Percentiles rank a stretch among this genome's conserved stretches.
phyloP scores from a whole-genome alignment of 2,113 vertebrate genomes.

The Cervus canadensis region DNA sequence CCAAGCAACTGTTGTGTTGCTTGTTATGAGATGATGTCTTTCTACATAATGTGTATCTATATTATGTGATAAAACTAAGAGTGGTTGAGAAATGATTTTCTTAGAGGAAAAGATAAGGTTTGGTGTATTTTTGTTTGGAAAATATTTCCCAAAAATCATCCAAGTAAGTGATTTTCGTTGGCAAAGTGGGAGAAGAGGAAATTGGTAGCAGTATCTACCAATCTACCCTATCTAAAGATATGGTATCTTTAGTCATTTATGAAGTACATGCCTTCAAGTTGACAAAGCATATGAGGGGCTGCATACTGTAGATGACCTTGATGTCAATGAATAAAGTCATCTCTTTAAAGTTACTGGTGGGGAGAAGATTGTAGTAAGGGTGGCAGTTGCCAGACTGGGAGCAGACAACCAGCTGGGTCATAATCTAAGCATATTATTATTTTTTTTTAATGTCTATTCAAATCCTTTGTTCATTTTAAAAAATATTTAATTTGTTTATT shows the following conservation, averaged over 20 bases:
- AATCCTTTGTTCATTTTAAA: not conserved
- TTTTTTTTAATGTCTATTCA: not conserved
- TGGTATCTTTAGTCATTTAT: not conserved
- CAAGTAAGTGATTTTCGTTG: not conserved
- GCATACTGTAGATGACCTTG: not conserved
- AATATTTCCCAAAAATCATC: slow-evolving; percentile 28
- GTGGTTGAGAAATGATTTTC: not conserved
- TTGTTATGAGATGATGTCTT: slow-evolving; percentile 30
- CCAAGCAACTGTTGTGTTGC: not conserved
- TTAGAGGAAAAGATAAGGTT: slow-evolving; percentile 11
- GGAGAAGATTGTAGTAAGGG: not conserved
- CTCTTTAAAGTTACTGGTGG: not conserved
- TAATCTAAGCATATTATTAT: not conserved
- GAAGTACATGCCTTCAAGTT: not conserved
- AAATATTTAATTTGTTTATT: not conserved
- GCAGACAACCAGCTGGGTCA: not conserved
- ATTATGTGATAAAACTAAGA: slow-evolving; percentile 28
- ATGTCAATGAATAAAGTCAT: not conserved
- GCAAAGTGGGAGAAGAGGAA: not conserved
- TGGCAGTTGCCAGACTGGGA: not conserved
- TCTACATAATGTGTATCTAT: not conserved
- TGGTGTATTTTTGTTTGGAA: not conserved
- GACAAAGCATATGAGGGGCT: not conserved
- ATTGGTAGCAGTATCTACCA: not conserved
- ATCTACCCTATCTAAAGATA: not conserved